phyloP scores from a whole-genome alignment of 2,113 vertebrate species.

The Leptobrachium leishanense region DNA sequence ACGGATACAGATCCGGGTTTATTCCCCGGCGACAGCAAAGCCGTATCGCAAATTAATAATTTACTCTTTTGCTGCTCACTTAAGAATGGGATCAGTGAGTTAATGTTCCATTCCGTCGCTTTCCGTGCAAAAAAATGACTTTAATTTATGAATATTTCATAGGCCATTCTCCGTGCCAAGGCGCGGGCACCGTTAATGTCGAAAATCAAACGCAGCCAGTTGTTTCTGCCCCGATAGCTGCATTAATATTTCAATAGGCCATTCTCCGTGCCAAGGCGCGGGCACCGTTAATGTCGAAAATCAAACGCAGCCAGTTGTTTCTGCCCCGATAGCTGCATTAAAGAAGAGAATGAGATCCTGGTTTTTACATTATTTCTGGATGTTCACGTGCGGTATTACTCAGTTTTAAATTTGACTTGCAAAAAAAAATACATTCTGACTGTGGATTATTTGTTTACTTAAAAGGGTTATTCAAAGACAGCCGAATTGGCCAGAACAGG shows the following conservation, averaged over 20 bases:
- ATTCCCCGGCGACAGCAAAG: background rate
- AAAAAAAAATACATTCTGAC: too few relatives aligned
- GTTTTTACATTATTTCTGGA: too few relatives aligned
- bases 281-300: background rate
- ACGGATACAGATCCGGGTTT: background rate
- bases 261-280: background rate
- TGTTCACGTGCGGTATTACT: too few relatives aligned
- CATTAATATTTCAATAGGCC: background rate
- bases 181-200: background rate
- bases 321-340: background rate
- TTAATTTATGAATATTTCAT: background rate
- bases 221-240: background rate
- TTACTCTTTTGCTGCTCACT: background rate
- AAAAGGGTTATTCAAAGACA: too few relatives aligned
- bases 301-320: background rate
- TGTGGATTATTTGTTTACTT: too few relatives aligned
- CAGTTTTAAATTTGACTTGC: too few relatives aligned
- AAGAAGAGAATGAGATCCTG: background rate
- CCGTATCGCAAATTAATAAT: background rate
- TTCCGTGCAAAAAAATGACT: background rate
- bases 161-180: background rate
- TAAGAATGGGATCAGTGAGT: background rate
- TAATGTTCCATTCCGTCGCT: slow-evolving; percentile 1
- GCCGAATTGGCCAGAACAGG: too few relatives aligned
- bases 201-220: background rate